Evolutionary conservation across 2,888 invertebrate species (phyloP).

Genomic region (Acleris cristana): DNA sequence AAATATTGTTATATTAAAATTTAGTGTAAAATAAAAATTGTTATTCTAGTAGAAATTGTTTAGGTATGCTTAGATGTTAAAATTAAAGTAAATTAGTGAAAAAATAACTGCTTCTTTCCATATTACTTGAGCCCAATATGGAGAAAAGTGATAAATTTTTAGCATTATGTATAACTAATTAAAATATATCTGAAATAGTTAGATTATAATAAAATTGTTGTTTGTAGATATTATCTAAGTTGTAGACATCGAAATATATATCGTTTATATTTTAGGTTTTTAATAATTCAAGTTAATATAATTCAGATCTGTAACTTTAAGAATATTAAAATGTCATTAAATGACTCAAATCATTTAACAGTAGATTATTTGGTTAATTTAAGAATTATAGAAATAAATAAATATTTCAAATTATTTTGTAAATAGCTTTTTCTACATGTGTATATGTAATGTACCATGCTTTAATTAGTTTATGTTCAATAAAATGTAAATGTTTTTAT

Average conservation of each 20-base stretch:
- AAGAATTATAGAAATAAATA: constrained; percentile 12
- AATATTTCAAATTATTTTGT: constrained; percentile 19
- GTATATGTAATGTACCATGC: constrained; percentile 36
- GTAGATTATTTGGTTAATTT: constrained; percentile 13
- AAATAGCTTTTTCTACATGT: constrained; percentile 27
- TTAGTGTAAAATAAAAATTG: constrained; percentile 15
- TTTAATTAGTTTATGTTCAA: constrained; percentile 28
- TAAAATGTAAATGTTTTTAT: constrained; percentile 34
- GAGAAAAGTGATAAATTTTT: constrained; percentile 19
- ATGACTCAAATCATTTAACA: constrained; percentile 17
- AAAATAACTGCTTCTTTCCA: constrained; percentile 22
- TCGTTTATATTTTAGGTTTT: constrained; percentile 4
- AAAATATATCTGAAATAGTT: not conserved
- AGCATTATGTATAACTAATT: constrained; percentile 23
- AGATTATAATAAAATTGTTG: constrained; percentile 15
- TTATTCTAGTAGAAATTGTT: constrained; percentile 12
- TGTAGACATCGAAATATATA: constrained; percentile 29
- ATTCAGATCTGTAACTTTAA: constrained; percentile 18
- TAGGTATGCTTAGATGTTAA: constrained; percentile 11
- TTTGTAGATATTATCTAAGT: constrained; percentile 17
- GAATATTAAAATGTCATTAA: constrained; percentile 19
- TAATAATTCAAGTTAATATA: constrained; percentile 11
- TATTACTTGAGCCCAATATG: constrained; percentile 35
- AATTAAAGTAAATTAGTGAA: constrained; percentile 4
- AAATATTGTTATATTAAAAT: no score